Evolutionary conservation across 2,888 invertebrate genomes (phyloP).

Genomic region (Synanthedon andrenaeformis): DNA sequence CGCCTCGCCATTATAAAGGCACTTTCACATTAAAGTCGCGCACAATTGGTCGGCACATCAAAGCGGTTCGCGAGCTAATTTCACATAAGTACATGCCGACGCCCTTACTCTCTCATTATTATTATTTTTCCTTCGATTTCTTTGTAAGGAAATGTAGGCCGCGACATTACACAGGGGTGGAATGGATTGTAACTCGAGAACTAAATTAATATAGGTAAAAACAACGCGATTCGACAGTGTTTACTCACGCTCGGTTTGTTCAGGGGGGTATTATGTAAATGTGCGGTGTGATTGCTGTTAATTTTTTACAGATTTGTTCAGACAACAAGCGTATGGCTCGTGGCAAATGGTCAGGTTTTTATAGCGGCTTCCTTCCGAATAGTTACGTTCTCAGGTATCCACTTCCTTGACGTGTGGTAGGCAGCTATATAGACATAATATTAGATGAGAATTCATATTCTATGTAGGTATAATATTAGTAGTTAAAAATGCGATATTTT

Average conservation of each 20-base stretch:
- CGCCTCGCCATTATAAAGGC: conserved; percentile 54
- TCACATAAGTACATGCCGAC: conserved; percentile 61
- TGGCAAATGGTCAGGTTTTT: conserved; percentile 52
- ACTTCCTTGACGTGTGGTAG: neutral
- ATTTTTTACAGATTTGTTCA: conserved; percentile 47
- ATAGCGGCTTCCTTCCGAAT: neutral
- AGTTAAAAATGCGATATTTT: no score
- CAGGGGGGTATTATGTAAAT: conserved; percentile 64
- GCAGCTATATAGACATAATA: no score
- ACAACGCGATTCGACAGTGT: conserved; percentile 54
- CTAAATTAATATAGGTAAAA: conserved; percentile 64
- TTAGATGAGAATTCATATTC: no score
- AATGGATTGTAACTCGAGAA: conserved; percentile 56
- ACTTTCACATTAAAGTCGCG: conserved; percentile 43
- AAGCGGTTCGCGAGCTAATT: conserved; percentile 62
- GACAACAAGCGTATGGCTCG: conserved; percentile 41
- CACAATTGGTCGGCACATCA: conserved; percentile 63
- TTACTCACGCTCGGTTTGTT: conserved; percentile 53
- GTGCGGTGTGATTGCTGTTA: conserved; percentile 38
- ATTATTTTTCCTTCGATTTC: conserved; percentile 57
- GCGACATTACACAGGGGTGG: conserved; percentile 42
- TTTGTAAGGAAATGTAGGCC: conserved; percentile 54
- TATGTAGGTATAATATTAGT: no score
- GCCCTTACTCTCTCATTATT: conserved; percentile 54
- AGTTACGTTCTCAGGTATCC: neutral